phyloP scores from a whole-genome alignment of 2,888 invertebrate species.

The Drosophila helvetica region DNA sequence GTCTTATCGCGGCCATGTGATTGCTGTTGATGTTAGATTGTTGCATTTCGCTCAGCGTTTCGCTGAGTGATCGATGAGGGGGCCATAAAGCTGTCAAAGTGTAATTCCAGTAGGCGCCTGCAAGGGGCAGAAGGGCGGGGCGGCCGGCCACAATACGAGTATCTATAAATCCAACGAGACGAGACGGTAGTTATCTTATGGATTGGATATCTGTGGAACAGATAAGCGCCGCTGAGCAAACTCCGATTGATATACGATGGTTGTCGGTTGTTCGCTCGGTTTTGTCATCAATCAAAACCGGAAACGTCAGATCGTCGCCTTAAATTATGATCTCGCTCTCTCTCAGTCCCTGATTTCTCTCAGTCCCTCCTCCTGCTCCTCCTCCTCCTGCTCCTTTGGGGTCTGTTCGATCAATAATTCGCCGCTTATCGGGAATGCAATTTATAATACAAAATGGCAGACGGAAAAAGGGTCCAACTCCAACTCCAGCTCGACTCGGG shows the following conservation, averaged over 20 bases:
- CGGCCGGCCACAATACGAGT: slow-evolving; percentile 6
- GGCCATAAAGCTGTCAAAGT: slow-evolving; percentile 64
- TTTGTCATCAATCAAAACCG: slow-evolving; percentile 57
- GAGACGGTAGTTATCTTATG: slow-evolving; percentile 22
- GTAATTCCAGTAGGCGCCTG: slow-evolving; percentile 76
- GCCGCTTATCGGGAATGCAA: slow-evolving; percentile 73
- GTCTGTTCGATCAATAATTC: slow-evolving; percentile 54
- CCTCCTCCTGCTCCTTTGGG: slow-evolving; percentile 3
- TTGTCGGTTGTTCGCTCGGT: too few relatives aligned
- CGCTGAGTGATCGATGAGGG: slow-evolving; percentile 58
- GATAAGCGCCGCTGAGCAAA: slow-evolving; percentile 36
- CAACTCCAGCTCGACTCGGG: slow-evolving; percentile 41
- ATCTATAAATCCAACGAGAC: slow-evolving; percentile 19
- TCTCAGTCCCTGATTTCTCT: slow-evolving; percentile 1
- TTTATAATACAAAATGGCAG: slow-evolving; percentile 79
- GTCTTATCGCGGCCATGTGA: slow-evolving; percentile 35
- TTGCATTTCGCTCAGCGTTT: slow-evolving; percentile 28
- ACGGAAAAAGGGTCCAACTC: slow-evolving; percentile 45
- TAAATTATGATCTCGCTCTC: slow-evolving; percentile 45
- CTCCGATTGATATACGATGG: slow-evolving; percentile 34
- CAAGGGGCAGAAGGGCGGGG: neutral
- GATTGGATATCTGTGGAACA: slow-evolving; percentile 31
- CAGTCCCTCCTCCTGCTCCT: too few relatives aligned
- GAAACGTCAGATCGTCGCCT: slow-evolving; percentile 62
- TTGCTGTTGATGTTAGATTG: slow-evolving; percentile 48